A percentile compares a stretch with the other conserved stretches of the same genome.
These are phyloP conservation scores for Xenus cinereus DNA, from an alignment of 2,113 vertebrate species.

Conservation along the genomic window DNA sequence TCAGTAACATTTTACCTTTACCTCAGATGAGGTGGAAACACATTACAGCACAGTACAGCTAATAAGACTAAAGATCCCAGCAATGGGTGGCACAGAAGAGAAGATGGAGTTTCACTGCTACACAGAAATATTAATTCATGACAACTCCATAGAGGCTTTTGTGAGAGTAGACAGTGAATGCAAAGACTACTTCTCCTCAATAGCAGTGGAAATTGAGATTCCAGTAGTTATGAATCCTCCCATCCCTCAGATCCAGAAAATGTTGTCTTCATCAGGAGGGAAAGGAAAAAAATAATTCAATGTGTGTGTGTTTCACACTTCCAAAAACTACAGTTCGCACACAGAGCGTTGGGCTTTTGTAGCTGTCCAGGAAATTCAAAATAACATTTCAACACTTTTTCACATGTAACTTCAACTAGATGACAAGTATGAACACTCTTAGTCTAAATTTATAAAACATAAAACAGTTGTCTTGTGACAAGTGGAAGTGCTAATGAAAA, in stretches of 20 bases:
- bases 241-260: not conserved
- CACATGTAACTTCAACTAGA: not conserved
- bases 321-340: not conserved
- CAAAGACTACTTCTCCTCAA: not conserved
- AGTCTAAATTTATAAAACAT: not conserved
- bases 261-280: not conserved
- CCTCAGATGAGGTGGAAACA: not conserved
- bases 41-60: not conserved
- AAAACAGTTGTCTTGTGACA: not conserved
- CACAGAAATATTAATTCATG: not conserved
- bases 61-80: not conserved
- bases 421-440: not conserved
- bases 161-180: not conserved
- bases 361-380: not conserved
- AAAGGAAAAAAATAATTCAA: not conserved
- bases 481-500: slow-evolving; percentile 9
- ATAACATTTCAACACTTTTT: not conserved
- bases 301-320: not conserved
- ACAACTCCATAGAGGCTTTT: not conserved
- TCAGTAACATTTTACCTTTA: not conserved
- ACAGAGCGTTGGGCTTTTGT: not conserved
- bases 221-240: not conserved
- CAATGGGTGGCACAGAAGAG: not conserved
- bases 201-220: not conserved
- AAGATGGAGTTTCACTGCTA: not conserved